Evolutionary conservation across 2,888 invertebrate genomes (phyloP), one percentile per base, ranked within the genome.

Genomic region (Frankliniella intonsa): DNA sequence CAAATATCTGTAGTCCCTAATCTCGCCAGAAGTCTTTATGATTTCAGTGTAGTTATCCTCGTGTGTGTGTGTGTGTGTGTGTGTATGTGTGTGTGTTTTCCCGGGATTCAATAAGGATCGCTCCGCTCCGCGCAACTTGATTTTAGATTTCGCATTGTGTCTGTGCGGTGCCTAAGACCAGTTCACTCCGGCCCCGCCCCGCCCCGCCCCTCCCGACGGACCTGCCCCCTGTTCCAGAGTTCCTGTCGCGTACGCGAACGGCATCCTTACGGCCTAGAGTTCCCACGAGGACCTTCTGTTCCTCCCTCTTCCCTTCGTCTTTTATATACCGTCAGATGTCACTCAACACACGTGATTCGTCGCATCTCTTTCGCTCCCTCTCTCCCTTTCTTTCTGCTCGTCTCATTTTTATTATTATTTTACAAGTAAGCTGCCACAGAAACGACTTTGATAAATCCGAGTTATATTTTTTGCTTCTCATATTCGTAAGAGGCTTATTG

Each of bases 81-180:
- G 69, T 55, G 55, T 1, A 25, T 25, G 14, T 9, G 55, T 1
- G 55, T 7, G 55, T 17, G 2, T n/a, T 76, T 76, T 76, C 69
- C 69, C 69, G 69, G 69, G 69, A 76, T 12, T 76, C 69, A 22
- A 76, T 76, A 55, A 55, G 55, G 14, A 55, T 55, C 55, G 55
- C 5, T 14, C 22, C 55, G 55, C 5, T 14, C 22, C 25, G 69
- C 69, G 69, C 69, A 76, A 76, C 69, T 76, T 69, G 69, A 22
- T 69, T 69, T 76, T 25, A 76, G 69, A 76, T 76, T 76, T 76
- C 69, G 69, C 69, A 76, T 76, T 76, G 69, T 55, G 17, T 76
- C 69, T 8, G 69, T 55, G 55, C 55, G 55, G 14, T n/a, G 62
- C 62, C 19, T 17, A 17, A n/a, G 62, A 62, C 62, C 62, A 19